phyloP scores from a whole-genome alignment of 1,140 invertebrate genomes.

The Aricia agestis region DNA sequence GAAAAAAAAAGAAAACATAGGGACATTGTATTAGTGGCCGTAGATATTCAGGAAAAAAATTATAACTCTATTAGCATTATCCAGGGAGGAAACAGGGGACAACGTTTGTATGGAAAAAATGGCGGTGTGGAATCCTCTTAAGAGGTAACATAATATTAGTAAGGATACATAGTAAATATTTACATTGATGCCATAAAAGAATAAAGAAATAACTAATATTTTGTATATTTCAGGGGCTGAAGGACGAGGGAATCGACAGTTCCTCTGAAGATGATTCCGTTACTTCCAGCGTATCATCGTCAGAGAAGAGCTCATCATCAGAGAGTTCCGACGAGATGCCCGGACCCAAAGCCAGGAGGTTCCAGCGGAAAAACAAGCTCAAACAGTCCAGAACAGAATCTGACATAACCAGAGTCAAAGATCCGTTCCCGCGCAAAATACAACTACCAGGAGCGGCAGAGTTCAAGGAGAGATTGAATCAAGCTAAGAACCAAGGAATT shows the following conservation, averaged over 20 bases:
- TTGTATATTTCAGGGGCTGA: slow-evolving; percentile 57
- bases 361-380: slow-evolving; percentile 63
- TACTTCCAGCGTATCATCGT: slow-evolving; percentile 65
- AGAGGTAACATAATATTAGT: too few species aligned
- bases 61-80: too few species aligned
- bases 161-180: too few species aligned
- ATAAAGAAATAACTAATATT: neutral
- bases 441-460: slow-evolving; percentile 59
- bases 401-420: slow-evolving; percentile 50
- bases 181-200: too few species aligned
- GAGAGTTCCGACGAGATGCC: slow-evolving; percentile 64
- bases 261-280: slow-evolving; percentile 71
- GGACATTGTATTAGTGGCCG: too few species aligned
- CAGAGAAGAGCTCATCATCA: slow-evolving; percentile 70
- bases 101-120: too few species aligned
- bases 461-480: slow-evolving; percentile 53
- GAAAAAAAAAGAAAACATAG: too few species aligned
- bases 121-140: too few species aligned
- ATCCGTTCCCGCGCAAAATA: slow-evolving; percentile 43
- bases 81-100: too few species aligned
- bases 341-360: slow-evolving; percentile 55
- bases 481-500: slow-evolving; percentile 48
- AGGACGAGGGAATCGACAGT: slow-evolving; percentile 74
- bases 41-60: too few species aligned
- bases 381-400: slow-evolving; percentile 69